phyloP scores from a whole-genome alignment of 2,113 vertebrate species.

The Siniperca chuatsi region DNA sequence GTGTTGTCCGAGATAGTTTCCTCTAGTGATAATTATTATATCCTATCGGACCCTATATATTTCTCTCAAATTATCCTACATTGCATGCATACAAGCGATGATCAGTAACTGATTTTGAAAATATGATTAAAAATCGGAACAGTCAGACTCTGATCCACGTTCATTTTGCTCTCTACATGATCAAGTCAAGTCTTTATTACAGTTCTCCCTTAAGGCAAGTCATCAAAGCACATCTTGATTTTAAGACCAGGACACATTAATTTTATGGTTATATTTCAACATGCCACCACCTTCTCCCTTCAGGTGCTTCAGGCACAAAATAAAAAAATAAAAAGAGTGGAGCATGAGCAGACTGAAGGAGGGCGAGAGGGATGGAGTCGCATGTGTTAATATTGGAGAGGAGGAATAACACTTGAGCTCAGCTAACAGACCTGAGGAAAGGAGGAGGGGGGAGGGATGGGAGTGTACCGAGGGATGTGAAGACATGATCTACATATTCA shows the following conservation, averaged over 20 bases:
- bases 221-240: conserved; percentile 55
- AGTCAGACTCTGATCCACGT: not conserved
- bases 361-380: conserved; percentile 47
- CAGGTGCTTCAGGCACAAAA: conserved; percentile 43
- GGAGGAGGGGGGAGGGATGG: conserved; percentile 8
- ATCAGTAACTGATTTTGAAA: not conserved
- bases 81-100: no score
- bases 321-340: not conserved
- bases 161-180: conserved; percentile 2
- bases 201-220: conserved; percentile 46
- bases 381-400: conserved; percentile 52
- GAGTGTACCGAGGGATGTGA: conserved; percentile 35
- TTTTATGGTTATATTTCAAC: conserved; percentile 65
- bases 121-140: conserved; percentile 1
- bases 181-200: conserved; percentile 43
- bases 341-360: conserved; percentile 44
- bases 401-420: conserved; percentile 54
- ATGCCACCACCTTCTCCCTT: conserved; percentile 22
- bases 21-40: not conserved
- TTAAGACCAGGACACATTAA: conserved; percentile 63
- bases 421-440: conserved; percentile 42
- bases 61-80: not conserved
- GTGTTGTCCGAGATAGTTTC: not conserved
- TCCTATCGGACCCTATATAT: not conserved
- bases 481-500: conserved; percentile 69